phyloP scores from a whole-genome alignment of 2,113 vertebrate species.

The Austrofundulus limnaeus region DNA sequence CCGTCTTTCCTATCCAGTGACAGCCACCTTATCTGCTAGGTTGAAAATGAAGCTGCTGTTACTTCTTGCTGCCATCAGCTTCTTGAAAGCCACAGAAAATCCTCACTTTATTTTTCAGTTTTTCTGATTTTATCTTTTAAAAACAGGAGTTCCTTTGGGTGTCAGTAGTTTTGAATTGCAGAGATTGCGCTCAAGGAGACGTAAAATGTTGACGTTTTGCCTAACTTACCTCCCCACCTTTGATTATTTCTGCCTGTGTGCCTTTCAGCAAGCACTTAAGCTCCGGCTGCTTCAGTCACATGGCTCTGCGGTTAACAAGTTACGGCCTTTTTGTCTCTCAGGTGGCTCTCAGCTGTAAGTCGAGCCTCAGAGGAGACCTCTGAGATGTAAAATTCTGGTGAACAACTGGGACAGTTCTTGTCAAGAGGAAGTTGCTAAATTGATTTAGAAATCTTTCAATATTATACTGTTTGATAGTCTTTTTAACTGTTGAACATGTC shows the following conservation, averaged over 20 bases:
- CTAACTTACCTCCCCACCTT: background rate
- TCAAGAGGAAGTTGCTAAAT: too few species aligned
- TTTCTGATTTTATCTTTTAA: constrained; percentile 31
- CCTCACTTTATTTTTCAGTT: constrained; percentile 9
- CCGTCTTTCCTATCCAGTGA: constrained; percentile 7
- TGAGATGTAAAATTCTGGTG: background rate
- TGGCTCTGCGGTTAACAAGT: background rate
- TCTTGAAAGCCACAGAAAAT: constrained; percentile 14
- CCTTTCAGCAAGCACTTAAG: constrained; percentile 38
- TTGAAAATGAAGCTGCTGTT: constrained; percentile 6
- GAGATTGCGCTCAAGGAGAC: background rate
- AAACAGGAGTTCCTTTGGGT: constrained; percentile 31
- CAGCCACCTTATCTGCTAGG: constrained; percentile 11
- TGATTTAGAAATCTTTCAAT: too few species aligned
- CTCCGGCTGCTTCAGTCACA: background rate
- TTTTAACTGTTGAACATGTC: too few species aligned
- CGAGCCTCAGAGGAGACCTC: background rate
- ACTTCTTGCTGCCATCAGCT: constrained; percentile 36
- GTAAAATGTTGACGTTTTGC: constrained; percentile 8
- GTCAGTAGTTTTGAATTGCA: constrained; percentile 26
- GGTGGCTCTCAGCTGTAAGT: background rate
- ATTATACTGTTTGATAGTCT: too few species aligned
- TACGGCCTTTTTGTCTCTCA: background rate
- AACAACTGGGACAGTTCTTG: too few species aligned
- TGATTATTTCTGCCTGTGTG: constrained; percentile 33